Evolutionary conservation across 2,888 invertebrate genomes (phyloP), one percentile per base, ranked within the genome.

Genomic region (Tyria jacobaeae): DNA sequence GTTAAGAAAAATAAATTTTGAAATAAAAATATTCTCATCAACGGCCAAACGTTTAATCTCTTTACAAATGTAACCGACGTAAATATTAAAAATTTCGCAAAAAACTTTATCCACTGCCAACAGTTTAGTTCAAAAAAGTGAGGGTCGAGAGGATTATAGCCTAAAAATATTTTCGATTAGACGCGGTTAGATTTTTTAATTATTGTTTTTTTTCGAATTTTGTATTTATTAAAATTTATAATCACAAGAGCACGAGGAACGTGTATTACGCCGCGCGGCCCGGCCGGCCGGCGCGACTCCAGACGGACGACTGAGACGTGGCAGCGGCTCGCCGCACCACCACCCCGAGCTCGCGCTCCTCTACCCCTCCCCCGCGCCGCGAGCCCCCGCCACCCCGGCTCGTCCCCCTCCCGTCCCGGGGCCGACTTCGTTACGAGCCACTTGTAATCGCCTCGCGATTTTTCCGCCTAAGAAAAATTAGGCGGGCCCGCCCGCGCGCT

Each of bases 191-290:
- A 80, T 76, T 73, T 75, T n/a, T 83, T 74, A 74, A 68, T 78
- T 79, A 79, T 82, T 76, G 71, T 81, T 86, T 86, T 88, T n/a
- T 49, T 80, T 68, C 55, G 76, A 83, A 85, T 86, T 87, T 88
- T 87, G 83, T 85, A 82, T 86, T 88, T 60, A 87, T 89, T 91
- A 85, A 89, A 89, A 89, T 92, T 91, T 91, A 91, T 88, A 89
- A 94, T 94, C 94, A 94, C 94, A 94, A 94, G 90, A 89, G 91
- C 93, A 92, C 94, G 94, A 94, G 94, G 94, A 94, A 94, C 94
- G 93, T 90, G 90, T 90, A 90, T 89, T 90, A 83, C 88, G 92
- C 82, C 93, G 92, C 92, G 92, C 92, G 92, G 93, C 90, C 91
- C 92, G 91, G 88, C 89, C 91, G 92, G 93, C 92, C 93, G 91